These are phyloP conservation scores for Cheilosia scutellata DNA, from an alignment of 2,888 invertebrate genomes.

Conservation along the genomic window DNA sequence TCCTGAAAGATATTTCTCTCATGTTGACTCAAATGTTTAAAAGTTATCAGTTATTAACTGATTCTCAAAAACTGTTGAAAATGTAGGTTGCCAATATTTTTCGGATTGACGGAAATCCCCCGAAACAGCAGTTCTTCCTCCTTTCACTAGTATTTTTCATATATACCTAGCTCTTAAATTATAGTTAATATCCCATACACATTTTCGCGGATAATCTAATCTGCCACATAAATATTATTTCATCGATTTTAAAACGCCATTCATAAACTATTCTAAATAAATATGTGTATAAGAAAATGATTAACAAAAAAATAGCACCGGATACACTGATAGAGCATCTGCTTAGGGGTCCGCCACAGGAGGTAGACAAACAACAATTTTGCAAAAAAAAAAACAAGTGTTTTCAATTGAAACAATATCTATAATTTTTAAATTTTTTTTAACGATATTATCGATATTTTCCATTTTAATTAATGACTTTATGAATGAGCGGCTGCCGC, in stretches of 20 bases:
- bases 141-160: not conserved
- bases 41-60: too few relatives aligned
- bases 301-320: not conserved
- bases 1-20: too few relatives aligned
- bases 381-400: constrained; percentile 24
- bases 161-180: not conserved
- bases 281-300: constrained; percentile 3
- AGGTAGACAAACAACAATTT: constrained; percentile 22
- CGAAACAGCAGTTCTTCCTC: constrained; percentile 6
- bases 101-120: not conserved
- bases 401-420: constrained; percentile 27
- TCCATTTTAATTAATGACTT: constrained; percentile 25
- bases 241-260: constrained; percentile 25
- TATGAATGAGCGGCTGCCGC: not conserved
- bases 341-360: constrained; percentile 8
- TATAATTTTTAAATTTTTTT: constrained; percentile 8
- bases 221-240: constrained; percentile 57
- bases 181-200: not conserved
- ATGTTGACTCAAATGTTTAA: too few relatives aligned
- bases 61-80: too few relatives aligned
- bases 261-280: constrained; percentile 42
- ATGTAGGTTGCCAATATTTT: too few relatives aligned
- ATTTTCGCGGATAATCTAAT: constrained; percentile 20
- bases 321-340: constrained; percentile 17
- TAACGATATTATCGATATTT: constrained; percentile 28